Evolutionary conservation across 2,888 invertebrate genomes (phyloP).

Genomic region (Lasioglossum oenotherae): DNA sequence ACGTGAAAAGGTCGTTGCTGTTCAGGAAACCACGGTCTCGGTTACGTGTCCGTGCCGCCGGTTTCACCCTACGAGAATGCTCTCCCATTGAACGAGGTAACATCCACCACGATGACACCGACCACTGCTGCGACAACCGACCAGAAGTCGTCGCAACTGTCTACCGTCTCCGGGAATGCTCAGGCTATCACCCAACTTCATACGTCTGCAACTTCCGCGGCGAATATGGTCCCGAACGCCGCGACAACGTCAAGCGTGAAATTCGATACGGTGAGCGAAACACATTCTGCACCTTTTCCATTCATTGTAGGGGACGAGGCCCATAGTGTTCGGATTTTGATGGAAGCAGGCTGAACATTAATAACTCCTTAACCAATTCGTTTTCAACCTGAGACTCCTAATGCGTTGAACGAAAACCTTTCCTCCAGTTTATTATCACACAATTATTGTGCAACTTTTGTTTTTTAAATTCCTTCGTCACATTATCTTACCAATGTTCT

Average conservation of each 20-base stretch:
- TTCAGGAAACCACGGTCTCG: constrained; percentile 73
- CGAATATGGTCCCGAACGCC: constrained; percentile 41
- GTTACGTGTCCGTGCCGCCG: constrained; percentile 64
- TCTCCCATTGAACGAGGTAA: constrained; percentile 59
- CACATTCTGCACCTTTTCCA: not conserved
- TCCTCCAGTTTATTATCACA: no score
- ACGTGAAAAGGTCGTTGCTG: not conserved
- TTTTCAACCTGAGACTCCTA: no score
- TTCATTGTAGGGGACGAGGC: not conserved
- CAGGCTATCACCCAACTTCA: constrained; percentile 43
- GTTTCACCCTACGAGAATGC: constrained; percentile 46
- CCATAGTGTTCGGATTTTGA: no score
- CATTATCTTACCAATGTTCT: not conserved
- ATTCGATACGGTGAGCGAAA: constrained; percentile 58
- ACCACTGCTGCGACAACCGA: constrained; percentile 48
- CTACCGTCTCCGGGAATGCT: constrained; percentile 41
- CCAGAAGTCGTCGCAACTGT: constrained; percentile 34
- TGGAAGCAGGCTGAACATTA: no score
- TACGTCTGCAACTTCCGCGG: constrained; percentile 43
- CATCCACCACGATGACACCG: constrained; percentile 51
- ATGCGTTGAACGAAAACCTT: no score
- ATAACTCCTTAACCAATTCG: no score
- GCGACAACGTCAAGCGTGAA: constrained; percentile 45
- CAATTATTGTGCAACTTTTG: no score
- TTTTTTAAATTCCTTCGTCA: no score